These are phyloP conservation scores for Drosophila arizonae DNA, from an alignment of 1,140 invertebrate genomes.

Conservation along the genomic window DNA sequence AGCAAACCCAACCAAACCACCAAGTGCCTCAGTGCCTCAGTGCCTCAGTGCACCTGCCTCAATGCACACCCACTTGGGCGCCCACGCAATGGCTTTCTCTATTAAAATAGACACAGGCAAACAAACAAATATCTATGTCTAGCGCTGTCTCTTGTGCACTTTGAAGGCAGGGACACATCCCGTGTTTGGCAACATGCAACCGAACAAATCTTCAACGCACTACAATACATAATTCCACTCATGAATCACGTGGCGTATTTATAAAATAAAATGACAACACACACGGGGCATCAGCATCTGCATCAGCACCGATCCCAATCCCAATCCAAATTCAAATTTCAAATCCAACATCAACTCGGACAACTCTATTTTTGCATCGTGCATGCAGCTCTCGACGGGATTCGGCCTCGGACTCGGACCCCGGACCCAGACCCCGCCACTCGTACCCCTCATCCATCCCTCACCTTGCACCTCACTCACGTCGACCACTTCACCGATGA, in stretches of 20 bases:
- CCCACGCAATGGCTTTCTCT: conserved; percentile 37
- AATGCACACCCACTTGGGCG: conserved; percentile 43
- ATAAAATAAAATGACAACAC: conserved; percentile 54
- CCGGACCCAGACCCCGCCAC: conserved; percentile 2
- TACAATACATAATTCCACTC: conserved; percentile 63
- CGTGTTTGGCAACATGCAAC: conserved; percentile 44
- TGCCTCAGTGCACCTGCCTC: conserved; percentile 46
- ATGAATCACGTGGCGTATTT: conserved; percentile 76
- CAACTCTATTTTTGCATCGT: conserved; percentile 74
- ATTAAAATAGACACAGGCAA: not conserved
- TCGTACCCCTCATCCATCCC: not conserved
- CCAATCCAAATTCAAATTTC: conserved; percentile 17
- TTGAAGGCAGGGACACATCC: conserved; percentile 19
- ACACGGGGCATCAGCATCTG: conserved; percentile 44
- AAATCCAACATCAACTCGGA: conserved; percentile 35
- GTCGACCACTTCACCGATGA: conserved; percentile 39
- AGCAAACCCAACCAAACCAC: not conserved
- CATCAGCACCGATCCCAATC: conserved; percentile 24
- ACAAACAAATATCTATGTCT: conserved; percentile 1
- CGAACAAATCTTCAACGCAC: conserved; percentile 5
- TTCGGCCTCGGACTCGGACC: conserved; percentile 19
- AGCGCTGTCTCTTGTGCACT: not conserved
- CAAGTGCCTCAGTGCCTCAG: conserved; percentile 8
- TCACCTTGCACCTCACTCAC: conserved; percentile 8
- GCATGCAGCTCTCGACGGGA: conserved; percentile 52